phyloP scores from a whole-genome alignment of 2,797 vertebrate species.

The Phataginus tetradactyla region DNA sequence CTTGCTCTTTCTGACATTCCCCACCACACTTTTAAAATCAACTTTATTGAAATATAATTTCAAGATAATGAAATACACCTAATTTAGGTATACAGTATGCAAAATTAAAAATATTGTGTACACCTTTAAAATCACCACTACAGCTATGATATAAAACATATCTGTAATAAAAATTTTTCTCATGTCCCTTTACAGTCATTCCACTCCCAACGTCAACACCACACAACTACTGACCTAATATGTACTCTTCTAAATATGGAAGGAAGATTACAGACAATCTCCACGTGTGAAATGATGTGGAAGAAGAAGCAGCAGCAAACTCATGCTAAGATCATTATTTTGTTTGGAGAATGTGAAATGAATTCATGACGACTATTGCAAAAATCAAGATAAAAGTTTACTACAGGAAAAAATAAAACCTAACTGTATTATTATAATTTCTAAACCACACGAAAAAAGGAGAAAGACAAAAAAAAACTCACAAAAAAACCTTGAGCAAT shows the following conservation, averaged over 20 bases:
- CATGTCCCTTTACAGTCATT: not conserved
- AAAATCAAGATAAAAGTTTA: not conserved
- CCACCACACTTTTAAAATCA: not conserved
- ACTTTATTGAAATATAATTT: not conserved
- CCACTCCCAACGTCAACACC: not conserved
- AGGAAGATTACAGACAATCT: not conserved
- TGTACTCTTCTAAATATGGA: not conserved
- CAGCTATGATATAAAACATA: not conserved
- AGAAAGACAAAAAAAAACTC: not conserved
- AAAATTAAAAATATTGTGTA: not conserved
- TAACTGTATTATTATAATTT: not conserved
- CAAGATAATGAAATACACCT: not conserved
- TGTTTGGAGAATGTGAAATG: not conserved
- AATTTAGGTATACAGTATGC: not conserved
- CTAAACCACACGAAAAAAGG: not conserved
- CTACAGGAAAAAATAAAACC: not conserved
- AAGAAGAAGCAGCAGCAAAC: not conserved
- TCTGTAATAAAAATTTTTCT: not conserved
- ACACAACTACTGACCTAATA: not conserved
- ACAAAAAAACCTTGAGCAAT: not conserved
- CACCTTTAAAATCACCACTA: not conserved
- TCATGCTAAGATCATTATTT: not conserved
- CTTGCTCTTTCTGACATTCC: not conserved
- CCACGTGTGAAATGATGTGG: not conserved
- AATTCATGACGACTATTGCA: not conserved